Base-by-base conservation (phyloP, 2,113 vertebrate species). In the Stercorarius parasiticus region DNA sequence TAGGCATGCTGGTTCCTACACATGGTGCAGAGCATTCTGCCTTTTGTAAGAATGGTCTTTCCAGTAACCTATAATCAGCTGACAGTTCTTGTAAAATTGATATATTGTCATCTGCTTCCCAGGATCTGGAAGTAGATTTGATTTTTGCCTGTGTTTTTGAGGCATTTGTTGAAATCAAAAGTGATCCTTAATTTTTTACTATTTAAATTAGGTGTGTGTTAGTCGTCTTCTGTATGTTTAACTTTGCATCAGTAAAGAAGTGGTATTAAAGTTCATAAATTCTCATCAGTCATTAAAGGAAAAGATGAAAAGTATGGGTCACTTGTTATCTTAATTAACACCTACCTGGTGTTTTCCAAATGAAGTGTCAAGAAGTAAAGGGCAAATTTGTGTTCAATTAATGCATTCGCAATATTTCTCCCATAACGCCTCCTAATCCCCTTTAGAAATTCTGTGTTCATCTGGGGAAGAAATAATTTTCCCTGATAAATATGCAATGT, bases 301-400 rank as follows among this genome's bases (percentile, higher is more conserved):
- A 93, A 92, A 92, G 71, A 92, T 92, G 62, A 92, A 92, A 96
- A 93, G 71, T 93, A 97, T 90, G 95, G 92, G 92, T 96, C 96
- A 95, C 82, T 97, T 96, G 85, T 96, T 94, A 95, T 92, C 93
- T 93, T 96, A 96, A 96, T 97, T 96, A 97, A 97, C 64, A 92
- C 52, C 53, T 96, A 82, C 80, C 81, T 90, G 79, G 59, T 88
- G 90, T 93, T 97, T 96, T 96, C 90, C 69, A 94, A 97, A 97
- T 97, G 88, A 96, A 96, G 67, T 81, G 82, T 83, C 94, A 95
- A 94, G 88, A 92, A 95, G 38, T 94, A 96, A 97, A 96, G 92
- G 95, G 95, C 88, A 86, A 85, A 88, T 94, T 93, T 95, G 72
- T 90, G 71, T 93, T 95, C 88, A 86, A 88, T 93, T 96, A 96